Base-by-base conservation (phyloP, 1,140 invertebrate genomes). In the Megalopta genalis region DNA sequence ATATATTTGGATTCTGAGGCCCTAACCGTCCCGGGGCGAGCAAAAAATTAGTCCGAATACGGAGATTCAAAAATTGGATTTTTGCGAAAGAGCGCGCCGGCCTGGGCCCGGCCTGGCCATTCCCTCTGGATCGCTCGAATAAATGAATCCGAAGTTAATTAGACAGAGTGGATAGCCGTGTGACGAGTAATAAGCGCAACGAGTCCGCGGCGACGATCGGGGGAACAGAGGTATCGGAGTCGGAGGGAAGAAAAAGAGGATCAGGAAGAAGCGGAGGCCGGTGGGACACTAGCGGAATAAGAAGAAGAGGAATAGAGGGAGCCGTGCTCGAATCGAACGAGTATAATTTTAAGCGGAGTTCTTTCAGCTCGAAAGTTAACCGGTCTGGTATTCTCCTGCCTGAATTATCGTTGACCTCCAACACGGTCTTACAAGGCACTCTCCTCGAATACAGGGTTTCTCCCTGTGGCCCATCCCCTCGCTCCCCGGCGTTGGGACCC, bases 341-440 rank as follows among this genome's bases (percentile, higher is more conserved):
- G 86, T 88, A 88, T 88, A 89, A 88, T 89, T 90, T 89, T 88
- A 85, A 90, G 81, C 85, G 85, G 80, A 86, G 81, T 80, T 80
- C 83, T 88, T 90, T 90, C 86, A 82, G 87, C 89, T 90, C 88
- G 84, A 88, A 87, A 89, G 84, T 86, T 89, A 87, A 86, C 86
- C 81, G 85, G 85, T 75, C 81, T 82, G 89, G 85, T 85, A 90
- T 90, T 88, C 83, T 84, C 85, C 82, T 86, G 86, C 77, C 88
- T 92, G 87, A 92, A 92, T 92, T 91, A 92, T 92, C 88, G 90
- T 90, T 92, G 91, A 91, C 90, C 90, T 90, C 89, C 89, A 90
- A 91, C 89, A 89, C 86, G 88, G 85, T 83, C 89, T 88, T 90
- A 92, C 90, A 91, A 89, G 87, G 84, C 84, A 67, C 83, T 87